phyloP scores from a whole-genome alignment of 2,888 invertebrate species.

The Baronia brevicornis region DNA sequence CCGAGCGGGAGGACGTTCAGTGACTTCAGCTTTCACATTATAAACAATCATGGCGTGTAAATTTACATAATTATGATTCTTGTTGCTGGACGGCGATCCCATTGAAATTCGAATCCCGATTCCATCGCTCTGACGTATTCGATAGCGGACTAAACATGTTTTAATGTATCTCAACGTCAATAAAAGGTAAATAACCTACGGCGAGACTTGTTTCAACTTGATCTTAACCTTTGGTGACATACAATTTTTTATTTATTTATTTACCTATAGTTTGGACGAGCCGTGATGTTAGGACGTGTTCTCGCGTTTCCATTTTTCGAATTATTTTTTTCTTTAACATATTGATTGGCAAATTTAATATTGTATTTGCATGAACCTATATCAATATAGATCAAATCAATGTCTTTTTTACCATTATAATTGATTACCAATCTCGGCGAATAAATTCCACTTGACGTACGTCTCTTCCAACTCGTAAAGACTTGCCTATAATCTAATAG shows the following conservation, averaged over 20 bases:
- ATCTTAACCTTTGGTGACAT: constrained; percentile 36
- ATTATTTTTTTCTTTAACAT: neutral
- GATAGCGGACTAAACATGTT: constrained; percentile 12
- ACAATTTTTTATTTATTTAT: constrained; percentile 25
- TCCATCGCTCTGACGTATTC: too few relatives aligned
- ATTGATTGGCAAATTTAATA: neutral
- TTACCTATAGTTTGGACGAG: too few relatives aligned
- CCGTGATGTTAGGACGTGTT: too few relatives aligned
- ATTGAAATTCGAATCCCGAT: neutral
- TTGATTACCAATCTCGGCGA: too few relatives aligned
- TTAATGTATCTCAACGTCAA: constrained; percentile 9
- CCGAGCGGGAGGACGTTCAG: constrained; percentile 26
- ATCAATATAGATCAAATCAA: too few relatives aligned
- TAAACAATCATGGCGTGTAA: constrained; percentile 18
- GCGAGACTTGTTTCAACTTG: constrained; percentile 20
- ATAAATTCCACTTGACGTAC: too few relatives aligned
- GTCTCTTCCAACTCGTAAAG: too few relatives aligned
- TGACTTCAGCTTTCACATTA: constrained; percentile 22
- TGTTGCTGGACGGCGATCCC: neutral
- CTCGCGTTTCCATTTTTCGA: too few relatives aligned
- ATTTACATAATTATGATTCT: constrained; percentile 20
- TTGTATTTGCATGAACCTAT: neutral
- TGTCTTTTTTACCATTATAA: too few relatives aligned
- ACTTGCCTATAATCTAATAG: too few relatives aligned
- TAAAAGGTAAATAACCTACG: constrained; percentile 35